Evolutionary conservation across 2,113 vertebrate species (phyloP).

Genomic region (Chroicocephalus ridibundus): DNA sequence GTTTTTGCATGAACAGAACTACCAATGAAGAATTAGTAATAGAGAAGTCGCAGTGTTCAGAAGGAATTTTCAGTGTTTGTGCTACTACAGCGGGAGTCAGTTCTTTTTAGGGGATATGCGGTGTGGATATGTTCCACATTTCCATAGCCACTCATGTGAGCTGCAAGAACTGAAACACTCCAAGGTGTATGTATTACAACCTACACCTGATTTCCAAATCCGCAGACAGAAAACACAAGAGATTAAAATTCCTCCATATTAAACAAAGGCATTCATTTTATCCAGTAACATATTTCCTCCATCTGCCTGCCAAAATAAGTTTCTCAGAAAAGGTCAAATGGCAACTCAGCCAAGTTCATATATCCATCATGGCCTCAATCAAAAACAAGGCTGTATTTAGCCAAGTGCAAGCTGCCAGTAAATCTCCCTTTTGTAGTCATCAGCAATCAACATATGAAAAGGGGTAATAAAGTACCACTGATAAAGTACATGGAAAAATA

Average conservation of each 20-base stretch:
- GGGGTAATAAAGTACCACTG: not conserved
- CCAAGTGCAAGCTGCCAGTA: not conserved
- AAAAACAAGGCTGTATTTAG: constrained; percentile 17
- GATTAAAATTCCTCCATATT: constrained; percentile 39
- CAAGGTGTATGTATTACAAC: not conserved
- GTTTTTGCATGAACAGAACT: not conserved
- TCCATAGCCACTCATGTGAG: not conserved
- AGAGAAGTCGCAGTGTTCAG: not conserved
- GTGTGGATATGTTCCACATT: not conserved
- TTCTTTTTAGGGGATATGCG: not conserved
- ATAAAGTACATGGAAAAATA: not conserved
- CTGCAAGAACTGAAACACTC: not conserved
- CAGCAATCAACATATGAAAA: not conserved
- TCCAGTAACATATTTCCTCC: constrained; percentile 16
- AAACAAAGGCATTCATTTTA: constrained; percentile 45
- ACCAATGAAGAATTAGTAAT: not conserved
- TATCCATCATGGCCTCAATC: not conserved
- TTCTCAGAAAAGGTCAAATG: constrained; percentile 48
- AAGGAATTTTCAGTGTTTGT: not conserved
- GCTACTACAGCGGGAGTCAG: not conserved
- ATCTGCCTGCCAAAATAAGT: constrained; percentile 40
- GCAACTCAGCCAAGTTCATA: constrained; percentile 30
- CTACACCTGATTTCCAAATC: constrained; percentile 20
- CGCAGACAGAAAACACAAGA: constrained; percentile 26
- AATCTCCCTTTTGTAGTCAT: constrained; percentile 7